Evolutionary conservation across 2,888 invertebrate species (phyloP).

Genomic region (Drosophila falleni): DNA sequence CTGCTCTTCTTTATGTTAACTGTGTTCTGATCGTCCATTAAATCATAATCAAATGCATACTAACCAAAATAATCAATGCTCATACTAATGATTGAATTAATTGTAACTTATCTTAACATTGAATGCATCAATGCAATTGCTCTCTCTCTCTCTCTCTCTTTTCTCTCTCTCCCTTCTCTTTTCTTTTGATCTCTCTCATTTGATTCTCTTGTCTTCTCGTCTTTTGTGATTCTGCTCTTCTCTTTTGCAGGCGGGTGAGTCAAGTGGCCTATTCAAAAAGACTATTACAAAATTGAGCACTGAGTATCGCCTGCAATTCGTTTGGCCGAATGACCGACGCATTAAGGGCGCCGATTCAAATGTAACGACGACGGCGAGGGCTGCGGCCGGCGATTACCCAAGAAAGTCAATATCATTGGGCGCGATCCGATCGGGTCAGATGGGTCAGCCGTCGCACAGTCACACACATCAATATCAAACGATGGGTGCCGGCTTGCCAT

Average conservation of each 20-base stretch:
- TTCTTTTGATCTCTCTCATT: slow-evolving; percentile 50
- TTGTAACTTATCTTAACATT: slow-evolving; percentile 48
- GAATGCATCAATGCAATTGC: slow-evolving; percentile 63
- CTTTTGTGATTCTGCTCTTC: slow-evolving; percentile 75
- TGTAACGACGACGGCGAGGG: slow-evolving; percentile 83
- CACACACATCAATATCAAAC: slow-evolving; percentile 80
- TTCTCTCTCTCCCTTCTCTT: slow-evolving; percentile 38
- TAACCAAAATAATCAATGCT: slow-evolving; percentile 39
- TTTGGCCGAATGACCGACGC: slow-evolving; percentile 90
- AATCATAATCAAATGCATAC: slow-evolving; percentile 29
- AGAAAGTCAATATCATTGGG: slow-evolving; percentile 95
- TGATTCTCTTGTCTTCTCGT: slow-evolving; percentile 58
- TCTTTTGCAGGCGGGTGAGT: slow-evolving; percentile 87
- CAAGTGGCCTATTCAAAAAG: slow-evolving; percentile 90
- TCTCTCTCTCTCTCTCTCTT: slow-evolving; percentile 44
- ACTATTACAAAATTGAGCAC: slow-evolving; percentile 91
- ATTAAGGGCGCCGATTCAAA: slow-evolving; percentile 86
- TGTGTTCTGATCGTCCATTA: slow-evolving; percentile 57
- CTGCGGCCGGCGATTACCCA: slow-evolving; percentile 86
- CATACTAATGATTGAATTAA: slow-evolving; percentile 35
- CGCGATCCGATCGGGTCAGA: slow-evolving; percentile 89
- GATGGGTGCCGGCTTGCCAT: slow-evolving; percentile 85
- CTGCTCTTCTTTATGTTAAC: slow-evolving; percentile 50
- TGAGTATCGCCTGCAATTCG: slow-evolving; percentile 95
- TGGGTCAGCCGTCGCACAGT: slow-evolving; percentile 64